Evolutionary conservation across 2,888 invertebrate genomes (phyloP).

Genomic region (Ephialtes manifestator): DNA sequence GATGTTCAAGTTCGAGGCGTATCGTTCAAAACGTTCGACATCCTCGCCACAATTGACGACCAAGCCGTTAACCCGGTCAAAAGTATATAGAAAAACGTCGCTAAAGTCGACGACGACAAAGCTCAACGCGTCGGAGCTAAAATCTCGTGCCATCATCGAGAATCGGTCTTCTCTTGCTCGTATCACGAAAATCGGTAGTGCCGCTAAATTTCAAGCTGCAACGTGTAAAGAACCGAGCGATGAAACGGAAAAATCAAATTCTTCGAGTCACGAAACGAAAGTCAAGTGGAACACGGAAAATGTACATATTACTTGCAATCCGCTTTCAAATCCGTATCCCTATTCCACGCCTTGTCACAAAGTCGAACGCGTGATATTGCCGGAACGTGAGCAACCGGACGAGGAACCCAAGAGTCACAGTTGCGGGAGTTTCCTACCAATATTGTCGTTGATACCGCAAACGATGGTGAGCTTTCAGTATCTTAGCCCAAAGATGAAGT

Average conservation of each 20-base stretch:
- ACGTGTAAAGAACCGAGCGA: slow-evolving; percentile 12
- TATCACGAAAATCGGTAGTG: slow-evolving; percentile 24
- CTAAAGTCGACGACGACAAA: slow-evolving; percentile 73
- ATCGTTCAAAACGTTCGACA: slow-evolving; percentile 76
- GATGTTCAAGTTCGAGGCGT: slow-evolving; percentile 61
- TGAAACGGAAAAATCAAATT: slow-evolving; percentile 45
- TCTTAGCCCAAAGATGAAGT: slow-evolving; percentile 87
- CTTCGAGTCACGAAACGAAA: slow-evolving; percentile 59
- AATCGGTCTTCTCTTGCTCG: slow-evolving; percentile 14
- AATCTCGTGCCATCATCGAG: background rate
- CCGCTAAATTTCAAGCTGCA: background rate
- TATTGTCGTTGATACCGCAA: slow-evolving; percentile 82
- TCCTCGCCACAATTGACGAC: slow-evolving; percentile 81
- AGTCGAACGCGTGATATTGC: slow-evolving; percentile 61
- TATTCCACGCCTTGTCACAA: slow-evolving; percentile 81
- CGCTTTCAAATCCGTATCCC: slow-evolving; percentile 80
- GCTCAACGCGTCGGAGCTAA: slow-evolving; percentile 10
- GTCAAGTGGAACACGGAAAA: slow-evolving; percentile 76
- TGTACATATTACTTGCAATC: slow-evolving; percentile 82
- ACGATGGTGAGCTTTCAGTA: slow-evolving; percentile 84
- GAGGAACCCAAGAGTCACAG: slow-evolving; percentile 79
- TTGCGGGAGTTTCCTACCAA: slow-evolving; percentile 83
- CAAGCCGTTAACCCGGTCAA: slow-evolving; percentile 78
- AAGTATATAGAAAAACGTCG: slow-evolving; percentile 83
- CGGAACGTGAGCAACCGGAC: slow-evolving; percentile 67